Percentiles rank a stretch among this genome's conserved stretches.
Evolutionary conservation across 2,113 vertebrate genomes (phyloP).

Genomic region (Paedocypris sp.): DNA sequence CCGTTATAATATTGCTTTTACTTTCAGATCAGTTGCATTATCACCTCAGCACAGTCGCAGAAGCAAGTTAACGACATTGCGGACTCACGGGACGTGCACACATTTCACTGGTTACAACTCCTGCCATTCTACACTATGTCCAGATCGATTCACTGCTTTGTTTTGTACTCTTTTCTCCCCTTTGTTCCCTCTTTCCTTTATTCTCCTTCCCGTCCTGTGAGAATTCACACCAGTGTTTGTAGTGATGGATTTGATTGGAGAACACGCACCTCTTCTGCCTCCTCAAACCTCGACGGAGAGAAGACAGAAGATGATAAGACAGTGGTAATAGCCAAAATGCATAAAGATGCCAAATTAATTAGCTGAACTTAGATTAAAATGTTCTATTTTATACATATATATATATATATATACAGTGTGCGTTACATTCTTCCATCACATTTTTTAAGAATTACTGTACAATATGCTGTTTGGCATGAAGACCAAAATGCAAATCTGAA

Average conservation of each 20-base stretch:
- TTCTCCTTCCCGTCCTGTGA: conserved; percentile 20
- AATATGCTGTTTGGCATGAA: neutral
- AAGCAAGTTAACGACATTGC: conserved; percentile 6
- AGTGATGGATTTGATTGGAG: conserved; percentile 59
- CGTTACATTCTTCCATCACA: too few species aligned
- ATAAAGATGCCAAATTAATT: too few species aligned
- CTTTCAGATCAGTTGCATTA: too few species aligned
- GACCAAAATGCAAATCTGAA: neutral
- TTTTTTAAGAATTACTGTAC: too few species aligned
- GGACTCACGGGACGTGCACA: conserved; percentile 35
- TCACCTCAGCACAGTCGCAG: too few species aligned
- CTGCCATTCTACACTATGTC: conserved; percentile 28
- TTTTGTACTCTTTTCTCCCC: neutral
- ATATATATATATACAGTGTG: too few species aligned
- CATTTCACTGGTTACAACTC: conserved; percentile 55
- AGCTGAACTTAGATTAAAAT: too few species aligned
- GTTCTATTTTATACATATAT: too few species aligned
- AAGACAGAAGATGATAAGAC: too few species aligned
- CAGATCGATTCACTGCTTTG: conserved; percentile 43
- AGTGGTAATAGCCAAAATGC: too few species aligned
- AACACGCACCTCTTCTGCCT: conserved; percentile 44
- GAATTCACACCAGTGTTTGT: conserved; percentile 46
- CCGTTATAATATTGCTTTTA: too few species aligned
- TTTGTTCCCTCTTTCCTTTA: neutral
- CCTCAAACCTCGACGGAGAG: conserved; percentile 41